These are phyloP conservation scores for Channallabes apus DNA, from an alignment of 2,797 vertebrate genomes.

Conservation along the genomic window DNA sequence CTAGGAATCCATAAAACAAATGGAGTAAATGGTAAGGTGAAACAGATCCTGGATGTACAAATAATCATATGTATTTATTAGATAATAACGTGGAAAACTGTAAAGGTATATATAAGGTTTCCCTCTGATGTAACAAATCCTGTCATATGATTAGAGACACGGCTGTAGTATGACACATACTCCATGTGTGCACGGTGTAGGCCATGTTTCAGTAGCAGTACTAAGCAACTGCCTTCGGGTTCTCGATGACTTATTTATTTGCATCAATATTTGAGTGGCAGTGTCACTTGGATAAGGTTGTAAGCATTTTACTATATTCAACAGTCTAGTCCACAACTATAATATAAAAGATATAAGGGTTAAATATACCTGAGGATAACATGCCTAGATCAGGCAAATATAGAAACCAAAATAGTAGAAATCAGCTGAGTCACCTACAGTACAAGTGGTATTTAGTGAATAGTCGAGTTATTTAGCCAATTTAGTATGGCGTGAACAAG, in stretches of 20 bases:
- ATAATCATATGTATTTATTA: not conserved
- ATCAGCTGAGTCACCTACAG: not conserved
- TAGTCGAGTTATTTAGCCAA: not conserved
- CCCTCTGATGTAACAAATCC: not conserved
- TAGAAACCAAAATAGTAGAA: not conserved
- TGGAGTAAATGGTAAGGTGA: not conserved
- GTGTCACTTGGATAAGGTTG: not conserved
- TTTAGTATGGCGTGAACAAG: not conserved
- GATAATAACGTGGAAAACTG: not conserved
- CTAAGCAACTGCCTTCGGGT: no score
- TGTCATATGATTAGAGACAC: not conserved
- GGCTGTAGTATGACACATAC: not conserved
- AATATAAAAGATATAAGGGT: not conserved
- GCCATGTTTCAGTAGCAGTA: not conserved
- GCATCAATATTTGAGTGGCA: not conserved
- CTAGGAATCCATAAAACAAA: conserved; percentile 8
- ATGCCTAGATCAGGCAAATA: not conserved
- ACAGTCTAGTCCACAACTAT: not conserved
- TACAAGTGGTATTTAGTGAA: not conserved
- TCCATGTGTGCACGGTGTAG: not conserved
- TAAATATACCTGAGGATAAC: not conserved
- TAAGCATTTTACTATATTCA: not conserved
- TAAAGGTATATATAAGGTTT: not conserved
- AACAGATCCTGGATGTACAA: not conserved
- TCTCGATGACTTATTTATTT: not conserved